Conservation (phyloP, 2,113 vertebrate species). For the Sinocyclocheilus anophthalmus region DNA sequence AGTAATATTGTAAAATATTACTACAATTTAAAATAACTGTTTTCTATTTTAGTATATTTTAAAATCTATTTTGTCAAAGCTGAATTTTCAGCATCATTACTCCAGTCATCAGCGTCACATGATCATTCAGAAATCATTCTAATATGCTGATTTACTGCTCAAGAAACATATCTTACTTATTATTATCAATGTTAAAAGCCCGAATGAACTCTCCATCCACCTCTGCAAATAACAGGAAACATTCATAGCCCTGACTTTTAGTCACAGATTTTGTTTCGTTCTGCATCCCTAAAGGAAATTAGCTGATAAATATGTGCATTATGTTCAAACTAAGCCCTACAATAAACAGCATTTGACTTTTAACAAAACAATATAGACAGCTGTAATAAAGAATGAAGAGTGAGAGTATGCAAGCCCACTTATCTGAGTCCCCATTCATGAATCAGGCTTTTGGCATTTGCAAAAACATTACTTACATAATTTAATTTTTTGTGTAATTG, state of each 20-base stretch:
- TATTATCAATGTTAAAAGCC: neutral
- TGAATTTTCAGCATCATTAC: no score
- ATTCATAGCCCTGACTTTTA: neutral
- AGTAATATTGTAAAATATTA: no score
- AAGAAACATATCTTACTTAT: no score
- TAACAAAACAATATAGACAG: neutral
- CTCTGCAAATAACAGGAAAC: neutral
- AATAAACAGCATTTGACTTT: neutral
- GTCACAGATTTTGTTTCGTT: neutral
- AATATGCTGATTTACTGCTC: no score
- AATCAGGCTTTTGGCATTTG: slow-evolving; percentile 63
- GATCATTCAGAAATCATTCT: no score
- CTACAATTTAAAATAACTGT: no score
- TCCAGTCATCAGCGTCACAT: no score
- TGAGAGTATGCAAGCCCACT: neutral
- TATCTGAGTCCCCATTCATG: slow-evolving; percentile 62
- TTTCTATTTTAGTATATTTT: no score
- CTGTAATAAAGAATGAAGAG: neutral
- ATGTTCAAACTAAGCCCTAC: neutral
- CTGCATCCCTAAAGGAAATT: neutral
- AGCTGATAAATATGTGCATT: neutral
- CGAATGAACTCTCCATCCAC: neutral
- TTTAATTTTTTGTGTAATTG: slow-evolving; percentile 71
- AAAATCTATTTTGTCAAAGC: no score
- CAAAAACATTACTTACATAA: slow-evolving; percentile 66